Conservation (phyloP, 23 tunicate species). For the Diplosoma virens region DNA sequence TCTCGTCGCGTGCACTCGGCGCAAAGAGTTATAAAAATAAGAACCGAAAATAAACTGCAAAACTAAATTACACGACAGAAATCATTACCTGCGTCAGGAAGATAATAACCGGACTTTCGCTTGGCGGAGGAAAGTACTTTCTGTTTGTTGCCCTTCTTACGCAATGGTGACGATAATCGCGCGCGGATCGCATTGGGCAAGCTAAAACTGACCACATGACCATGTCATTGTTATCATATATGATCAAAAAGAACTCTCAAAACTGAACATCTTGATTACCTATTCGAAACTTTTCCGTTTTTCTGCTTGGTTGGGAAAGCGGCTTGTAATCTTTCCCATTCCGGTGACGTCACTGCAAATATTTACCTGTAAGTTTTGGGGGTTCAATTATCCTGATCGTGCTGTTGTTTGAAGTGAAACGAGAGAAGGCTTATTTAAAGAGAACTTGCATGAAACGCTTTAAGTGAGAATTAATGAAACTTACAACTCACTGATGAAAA, state of each 20-base stretch:
- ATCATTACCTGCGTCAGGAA: constrained; percentile 33
- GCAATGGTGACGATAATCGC: constrained; percentile 39
- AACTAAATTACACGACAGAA: background rate
- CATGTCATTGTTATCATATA: too few relatives aligned
- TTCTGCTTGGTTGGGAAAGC: constrained; percentile 33
- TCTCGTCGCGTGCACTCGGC: too few relatives aligned
- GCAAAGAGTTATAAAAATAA: too few relatives aligned
- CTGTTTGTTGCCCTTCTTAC: constrained; percentile 29
- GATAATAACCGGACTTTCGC: constrained; percentile 29
- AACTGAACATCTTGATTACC: background rate
- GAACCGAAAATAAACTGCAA: too few relatives aligned
- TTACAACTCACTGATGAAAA: too few relatives aligned
- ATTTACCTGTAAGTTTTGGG: too few relatives aligned
- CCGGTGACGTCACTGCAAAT: constrained; percentile 24
- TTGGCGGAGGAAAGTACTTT: constrained; percentile 49
- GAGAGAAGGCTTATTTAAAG: too few relatives aligned
- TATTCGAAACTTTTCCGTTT: background rate
- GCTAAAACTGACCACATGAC: constrained; percentile 1
- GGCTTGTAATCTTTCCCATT: constrained; percentile 53
- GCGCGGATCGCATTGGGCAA: constrained; percentile 34
- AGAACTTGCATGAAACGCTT: too few relatives aligned
- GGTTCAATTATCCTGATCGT: too few relatives aligned
- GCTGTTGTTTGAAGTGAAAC: too few relatives aligned
- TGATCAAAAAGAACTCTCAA: background rate
- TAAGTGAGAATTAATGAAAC: too few relatives aligned